phyloP scores from a whole-genome alignment of 2,797 vertebrate genomes.

The Acanthornis magna region DNA sequence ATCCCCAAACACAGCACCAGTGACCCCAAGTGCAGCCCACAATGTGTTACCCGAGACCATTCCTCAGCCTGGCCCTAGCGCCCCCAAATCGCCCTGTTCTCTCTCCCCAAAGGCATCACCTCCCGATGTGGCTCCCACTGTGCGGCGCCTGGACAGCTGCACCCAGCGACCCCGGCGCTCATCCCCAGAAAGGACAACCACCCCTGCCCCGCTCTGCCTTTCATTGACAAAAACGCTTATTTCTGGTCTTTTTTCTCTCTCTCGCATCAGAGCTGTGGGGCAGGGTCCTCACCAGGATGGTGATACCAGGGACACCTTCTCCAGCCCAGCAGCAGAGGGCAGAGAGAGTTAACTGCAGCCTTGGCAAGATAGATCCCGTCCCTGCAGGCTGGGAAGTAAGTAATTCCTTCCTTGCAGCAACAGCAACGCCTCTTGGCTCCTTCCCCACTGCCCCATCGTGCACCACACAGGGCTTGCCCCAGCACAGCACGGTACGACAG shows the following conservation, averaged over 20 bases:
- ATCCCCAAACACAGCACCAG: neutral
- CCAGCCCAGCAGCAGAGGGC: fast-evolving
- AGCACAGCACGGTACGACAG: fast-evolving
- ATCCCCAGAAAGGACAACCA: neutral
- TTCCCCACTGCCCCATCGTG: neutral
- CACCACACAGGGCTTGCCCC: neutral
- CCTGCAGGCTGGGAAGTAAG: conserved; percentile 34
- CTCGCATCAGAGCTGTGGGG: neutral
- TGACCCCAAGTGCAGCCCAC: neutral
- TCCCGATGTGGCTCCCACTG: neutral
- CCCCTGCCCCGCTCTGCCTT: neutral
- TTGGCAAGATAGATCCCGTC: neutral
- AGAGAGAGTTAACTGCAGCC: conserved; percentile 36
- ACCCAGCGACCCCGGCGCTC: neutral
- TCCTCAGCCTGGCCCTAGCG: neutral
- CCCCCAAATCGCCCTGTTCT: fast-evolving
- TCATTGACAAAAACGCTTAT: neutral
- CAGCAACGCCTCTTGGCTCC: conserved; percentile 42
- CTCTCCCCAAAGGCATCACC: neutral
- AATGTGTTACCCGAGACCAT: neutral
- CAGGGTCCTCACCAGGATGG: neutral
- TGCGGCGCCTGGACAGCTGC: neutral
- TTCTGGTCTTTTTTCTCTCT: neutral
- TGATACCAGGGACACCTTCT: neutral
- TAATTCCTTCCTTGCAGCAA: conserved; percentile 48